These are phyloP conservation scores for Myopa tessellatipennis DNA, from an alignment of 2,888 invertebrate species.

Conservation along the genomic window DNA sequence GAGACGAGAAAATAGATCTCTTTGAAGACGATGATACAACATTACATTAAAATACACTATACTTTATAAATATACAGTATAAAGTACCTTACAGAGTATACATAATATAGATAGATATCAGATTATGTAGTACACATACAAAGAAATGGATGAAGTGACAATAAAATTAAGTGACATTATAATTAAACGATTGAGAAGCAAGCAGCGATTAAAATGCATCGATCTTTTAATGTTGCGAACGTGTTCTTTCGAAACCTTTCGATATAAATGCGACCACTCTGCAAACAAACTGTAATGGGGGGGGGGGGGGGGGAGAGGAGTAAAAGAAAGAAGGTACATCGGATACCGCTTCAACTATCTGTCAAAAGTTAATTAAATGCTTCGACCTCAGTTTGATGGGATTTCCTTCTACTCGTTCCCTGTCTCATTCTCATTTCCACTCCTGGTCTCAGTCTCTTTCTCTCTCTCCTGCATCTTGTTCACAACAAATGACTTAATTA, in stretches of 20 bases:
- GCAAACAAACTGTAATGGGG: background rate
- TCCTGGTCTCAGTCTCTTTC: background rate
- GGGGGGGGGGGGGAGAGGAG: background rate
- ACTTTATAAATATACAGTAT: no score
- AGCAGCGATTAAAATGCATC: no score
- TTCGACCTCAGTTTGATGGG: slow-evolving; percentile 56
- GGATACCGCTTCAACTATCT: background rate
- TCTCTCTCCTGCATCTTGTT: background rate
- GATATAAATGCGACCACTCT: no score
- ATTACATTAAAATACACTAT: no score
- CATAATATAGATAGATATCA: no score
- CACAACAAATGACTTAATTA: slow-evolving; percentile 60
- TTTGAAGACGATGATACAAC: background rate
- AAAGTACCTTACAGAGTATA: no score
- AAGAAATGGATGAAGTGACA: no score
- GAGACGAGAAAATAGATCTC: background rate
- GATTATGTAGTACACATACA: no score
- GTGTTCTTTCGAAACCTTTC: no score
- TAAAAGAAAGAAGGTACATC: background rate
- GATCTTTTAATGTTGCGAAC: no score
- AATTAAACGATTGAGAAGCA: no score
- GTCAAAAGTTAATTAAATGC: slow-evolving; percentile 63
- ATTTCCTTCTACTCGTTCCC: background rate
- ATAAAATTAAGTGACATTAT: no score
- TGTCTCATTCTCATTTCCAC: background rate